Evolutionary conservation across 2,888 invertebrate genomes (phyloP).

Genomic region (Catotricha subobsoleta): DNA sequence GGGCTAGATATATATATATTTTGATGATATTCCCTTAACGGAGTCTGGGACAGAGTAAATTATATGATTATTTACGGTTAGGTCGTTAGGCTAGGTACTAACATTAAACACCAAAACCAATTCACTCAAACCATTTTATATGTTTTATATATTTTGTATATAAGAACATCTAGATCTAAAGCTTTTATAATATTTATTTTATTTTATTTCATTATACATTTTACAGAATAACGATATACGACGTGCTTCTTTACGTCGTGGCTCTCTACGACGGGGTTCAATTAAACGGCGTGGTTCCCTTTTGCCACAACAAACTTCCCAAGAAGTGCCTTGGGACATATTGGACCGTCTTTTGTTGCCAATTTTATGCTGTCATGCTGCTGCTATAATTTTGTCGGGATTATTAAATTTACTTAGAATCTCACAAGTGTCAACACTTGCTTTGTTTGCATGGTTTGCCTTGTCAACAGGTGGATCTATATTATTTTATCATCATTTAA

Average conservation of each 20-base stretch:
- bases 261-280: slow-evolving; percentile 30
- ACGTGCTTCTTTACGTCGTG: slow-evolving; percentile 1
- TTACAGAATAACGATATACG: slow-evolving; percentile 4
- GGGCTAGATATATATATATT: too few species aligned
- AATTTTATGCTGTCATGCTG: slow-evolving; percentile 61
- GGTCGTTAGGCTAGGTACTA: too few species aligned
- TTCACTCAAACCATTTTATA: background rate
- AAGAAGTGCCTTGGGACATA: slow-evolving; percentile 54
- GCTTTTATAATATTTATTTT: background rate
- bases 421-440: slow-evolving; percentile 58
- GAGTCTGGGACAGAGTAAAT: too few species aligned
- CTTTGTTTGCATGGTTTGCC: slow-evolving; percentile 59
- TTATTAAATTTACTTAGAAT: slow-evolving; percentile 52
- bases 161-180: background rate
- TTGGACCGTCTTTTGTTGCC: slow-evolving; percentile 55
- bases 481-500: slow-evolving; percentile 67
- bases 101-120: too few species aligned
- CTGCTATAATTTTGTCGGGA: slow-evolving; percentile 55
- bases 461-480: slow-evolving; percentile 55
- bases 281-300: slow-evolving; percentile 40
- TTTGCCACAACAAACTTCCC: slow-evolving; percentile 32
- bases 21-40: too few species aligned
- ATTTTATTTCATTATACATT: background rate
- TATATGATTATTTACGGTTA: too few species aligned
- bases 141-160: background rate